A percentile compares a stretch with the other conserved stretches of the same genome.
phyloP scores from a whole-genome alignment of 2,797 vertebrate genomes.

The Micromesistius poutassou region DNA sequence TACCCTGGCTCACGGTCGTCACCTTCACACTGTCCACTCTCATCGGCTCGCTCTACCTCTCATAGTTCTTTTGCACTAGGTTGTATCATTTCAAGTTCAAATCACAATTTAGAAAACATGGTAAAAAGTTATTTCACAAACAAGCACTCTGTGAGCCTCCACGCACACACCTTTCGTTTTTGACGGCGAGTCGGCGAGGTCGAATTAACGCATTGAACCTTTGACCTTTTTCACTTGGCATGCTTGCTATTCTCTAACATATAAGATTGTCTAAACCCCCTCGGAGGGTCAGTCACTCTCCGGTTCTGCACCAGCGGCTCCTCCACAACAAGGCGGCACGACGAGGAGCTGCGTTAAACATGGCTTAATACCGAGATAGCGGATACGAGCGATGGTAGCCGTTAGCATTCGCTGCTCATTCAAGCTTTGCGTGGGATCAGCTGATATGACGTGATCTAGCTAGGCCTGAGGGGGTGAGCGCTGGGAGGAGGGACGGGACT shows the following conservation, averaged over 20 bases:
- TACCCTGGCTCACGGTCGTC: neutral
- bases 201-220: neutral
- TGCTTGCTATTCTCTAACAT: slow-evolving; percentile 26
- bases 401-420: slow-evolving; percentile 38
- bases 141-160: neutral
- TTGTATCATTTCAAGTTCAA: slow-evolving; percentile 1
- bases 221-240: slow-evolving; percentile 1
- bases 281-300: slow-evolving; percentile 29
- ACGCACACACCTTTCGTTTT: neutral
- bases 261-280: slow-evolving; percentile 59
- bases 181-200: neutral
- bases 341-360: neutral
- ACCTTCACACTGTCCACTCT: neutral
- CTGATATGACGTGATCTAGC: slow-evolving; percentile 35
- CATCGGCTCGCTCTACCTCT: neutral
- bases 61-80: slow-evolving; percentile 12
- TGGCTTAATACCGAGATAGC: slow-evolving; percentile 63
- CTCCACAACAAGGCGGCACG: neutral
- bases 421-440: slow-evolving; percentile 43
- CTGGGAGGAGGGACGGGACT: neutral
- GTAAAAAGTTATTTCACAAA: slow-evolving; percentile 1
- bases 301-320: slow-evolving; percentile 14
- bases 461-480: slow-evolving; percentile 15
- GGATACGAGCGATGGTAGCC: slow-evolving; percentile 45
- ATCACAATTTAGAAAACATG: slow-evolving; percentile 4